Evolutionary conservation across 2,797 vertebrate genomes (phyloP).

Genomic region (Aselliscus stoliczkanus): DNA sequence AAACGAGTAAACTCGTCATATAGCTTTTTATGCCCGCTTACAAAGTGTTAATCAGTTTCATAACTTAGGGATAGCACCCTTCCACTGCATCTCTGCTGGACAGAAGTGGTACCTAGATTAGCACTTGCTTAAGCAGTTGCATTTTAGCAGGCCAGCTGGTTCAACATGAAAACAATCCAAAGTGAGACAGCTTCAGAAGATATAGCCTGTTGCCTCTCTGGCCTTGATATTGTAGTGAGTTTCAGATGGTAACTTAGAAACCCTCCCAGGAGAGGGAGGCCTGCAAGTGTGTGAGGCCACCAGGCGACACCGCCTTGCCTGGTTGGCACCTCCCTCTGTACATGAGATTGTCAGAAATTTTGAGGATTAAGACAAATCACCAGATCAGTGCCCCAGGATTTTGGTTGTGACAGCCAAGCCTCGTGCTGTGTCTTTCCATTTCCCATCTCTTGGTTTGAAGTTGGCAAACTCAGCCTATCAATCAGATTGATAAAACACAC

Average conservation of each 20-base stretch:
- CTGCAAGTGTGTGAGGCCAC: rapidly evolving
- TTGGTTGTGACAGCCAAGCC: neutral
- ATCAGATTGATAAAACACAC: neutral
- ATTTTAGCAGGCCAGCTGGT: neutral
- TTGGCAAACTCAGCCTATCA: neutral
- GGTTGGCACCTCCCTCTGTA: neutral
- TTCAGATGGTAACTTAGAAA: neutral
- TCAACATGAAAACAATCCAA: neutral
- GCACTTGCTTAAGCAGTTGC: neutral
- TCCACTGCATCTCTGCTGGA: rapidly evolving
- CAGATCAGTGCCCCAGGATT: neutral
- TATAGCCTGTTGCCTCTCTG: neutral
- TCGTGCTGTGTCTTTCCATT: neutral
- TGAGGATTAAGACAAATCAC: neutral
- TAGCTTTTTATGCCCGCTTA: no score
- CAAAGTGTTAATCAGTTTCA: neutral
- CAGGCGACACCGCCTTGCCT: neutral
- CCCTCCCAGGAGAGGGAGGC: neutral
- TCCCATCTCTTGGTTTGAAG: neutral
- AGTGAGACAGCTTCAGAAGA: neutral
- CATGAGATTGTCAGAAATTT: neutral
- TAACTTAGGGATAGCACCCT: neutral
- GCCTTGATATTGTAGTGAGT: rapidly evolving
- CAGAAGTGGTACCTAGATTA: neutral
- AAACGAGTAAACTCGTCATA: no score